Conservation (phyloP, 2,888 invertebrate species). For the Balanococcus diminutus region DNA sequence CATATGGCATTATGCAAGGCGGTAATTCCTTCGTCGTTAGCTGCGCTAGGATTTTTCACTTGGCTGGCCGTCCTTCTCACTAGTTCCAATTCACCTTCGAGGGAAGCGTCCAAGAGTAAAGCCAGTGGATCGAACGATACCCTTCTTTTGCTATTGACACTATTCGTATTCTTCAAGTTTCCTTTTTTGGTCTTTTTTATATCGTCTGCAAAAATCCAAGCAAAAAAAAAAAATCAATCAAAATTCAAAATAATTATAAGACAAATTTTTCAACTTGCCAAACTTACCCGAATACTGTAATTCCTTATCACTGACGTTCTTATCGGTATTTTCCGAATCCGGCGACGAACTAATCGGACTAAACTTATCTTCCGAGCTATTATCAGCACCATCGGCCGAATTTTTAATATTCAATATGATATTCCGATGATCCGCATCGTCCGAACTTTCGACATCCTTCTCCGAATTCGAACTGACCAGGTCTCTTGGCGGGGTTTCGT, state of each 20-base stretch:
- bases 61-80: constrained; percentile 91
- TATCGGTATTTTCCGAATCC: constrained; percentile 51
- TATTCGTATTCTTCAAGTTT: constrained; percentile 69
- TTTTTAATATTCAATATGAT: constrained; percentile 48
- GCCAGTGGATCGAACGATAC: constrained; percentile 98
- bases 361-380: constrained; percentile 49
- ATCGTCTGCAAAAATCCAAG: constrained; percentile 50
- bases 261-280: too few relatives aligned
- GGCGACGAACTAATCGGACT: constrained; percentile 50
- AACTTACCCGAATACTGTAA: constrained; percentile 10
- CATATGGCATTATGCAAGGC: constrained; percentile 99
- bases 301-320: constrained; percentile 14
- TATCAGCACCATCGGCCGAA: constrained; percentile 30
- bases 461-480: constrained; percentile 60
- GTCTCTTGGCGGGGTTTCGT: constrained; percentile 70
- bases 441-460: constrained; percentile 54
- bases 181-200: constrained; percentile 69
- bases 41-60: constrained; percentile 93
- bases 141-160: constrained; percentile 65
- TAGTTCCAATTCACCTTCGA: constrained; percentile 96
- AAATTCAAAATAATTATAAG: too few relatives aligned
- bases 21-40: constrained; percentile 99
- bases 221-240: background rate
- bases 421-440: constrained; percentile 55
- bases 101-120: constrained; percentile 91